Percentiles rank a stretch among this genome's conserved stretches.
These are phyloP conservation scores for Salminus brasiliensis DNA, from an alignment of 2,113 vertebrate genomes.

Conservation along the genomic window DNA sequence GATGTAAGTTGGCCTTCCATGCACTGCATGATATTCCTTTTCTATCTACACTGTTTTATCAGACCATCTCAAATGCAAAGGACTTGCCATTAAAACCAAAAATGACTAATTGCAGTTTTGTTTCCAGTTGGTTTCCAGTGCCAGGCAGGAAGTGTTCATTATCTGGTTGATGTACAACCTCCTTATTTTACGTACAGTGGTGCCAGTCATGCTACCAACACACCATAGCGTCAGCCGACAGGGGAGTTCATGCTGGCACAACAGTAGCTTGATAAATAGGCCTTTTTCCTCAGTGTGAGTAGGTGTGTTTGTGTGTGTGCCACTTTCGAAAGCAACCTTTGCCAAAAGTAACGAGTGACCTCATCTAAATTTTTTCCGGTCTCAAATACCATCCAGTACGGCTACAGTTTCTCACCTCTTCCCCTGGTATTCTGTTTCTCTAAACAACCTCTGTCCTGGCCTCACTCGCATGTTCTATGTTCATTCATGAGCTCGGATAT, in stretches of 20 bases:
- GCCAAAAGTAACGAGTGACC: slow-evolving; percentile 70
- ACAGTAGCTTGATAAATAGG: slow-evolving; percentile 40
- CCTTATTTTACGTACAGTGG: slow-evolving; percentile 55
- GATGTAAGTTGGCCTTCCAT: too few species aligned
- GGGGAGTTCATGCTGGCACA: slow-evolving; percentile 37
- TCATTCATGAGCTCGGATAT: slow-evolving; percentile 18
- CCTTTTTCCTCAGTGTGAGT: slow-evolving; percentile 38
- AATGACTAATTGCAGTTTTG: too few species aligned
- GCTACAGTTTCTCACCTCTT: slow-evolving; percentile 65
- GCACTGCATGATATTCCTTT: too few species aligned
- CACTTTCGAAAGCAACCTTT: slow-evolving; percentile 53
- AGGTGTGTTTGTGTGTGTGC: slow-evolving; percentile 51
- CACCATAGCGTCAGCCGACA: slow-evolving; percentile 40
- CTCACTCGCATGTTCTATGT: not conserved
- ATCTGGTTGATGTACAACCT: slow-evolving; percentile 60
- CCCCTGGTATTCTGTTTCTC: slow-evolving; percentile 45
- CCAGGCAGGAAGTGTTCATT: slow-evolving; percentile 60
- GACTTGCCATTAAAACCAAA: too few species aligned
- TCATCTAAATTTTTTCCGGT: slow-evolving; percentile 63
- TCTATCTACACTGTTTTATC: too few species aligned
- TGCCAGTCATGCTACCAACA: slow-evolving; percentile 37
- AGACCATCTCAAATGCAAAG: too few species aligned
- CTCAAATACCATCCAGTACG: slow-evolving; percentile 61
- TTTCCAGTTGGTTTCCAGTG: slow-evolving; percentile 44
- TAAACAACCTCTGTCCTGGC: slow-evolving; percentile 52